Conservation (phyloP, 2,797 vertebrate genomes). For the Scyliorhinus canicula region DNA sequence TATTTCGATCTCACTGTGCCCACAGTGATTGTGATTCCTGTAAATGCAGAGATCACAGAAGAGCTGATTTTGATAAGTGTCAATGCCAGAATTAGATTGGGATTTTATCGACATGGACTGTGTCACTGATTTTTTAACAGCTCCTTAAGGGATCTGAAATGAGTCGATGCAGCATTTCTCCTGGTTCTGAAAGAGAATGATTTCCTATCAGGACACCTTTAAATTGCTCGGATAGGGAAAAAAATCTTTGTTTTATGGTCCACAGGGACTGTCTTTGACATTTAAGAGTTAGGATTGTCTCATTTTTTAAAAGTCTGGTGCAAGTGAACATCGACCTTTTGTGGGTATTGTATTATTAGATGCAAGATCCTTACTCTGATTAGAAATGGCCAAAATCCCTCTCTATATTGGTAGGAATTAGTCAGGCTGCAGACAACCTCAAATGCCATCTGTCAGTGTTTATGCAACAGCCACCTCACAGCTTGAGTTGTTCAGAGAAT, state of each 20-base stretch:
- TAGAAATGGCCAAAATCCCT: background rate
- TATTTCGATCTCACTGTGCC: no score
- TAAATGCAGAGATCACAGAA: background rate
- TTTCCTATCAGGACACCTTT: conserved; percentile 15
- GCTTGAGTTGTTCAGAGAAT: background rate
- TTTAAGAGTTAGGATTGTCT: background rate
- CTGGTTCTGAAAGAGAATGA: background rate
- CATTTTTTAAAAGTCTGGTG: background rate
- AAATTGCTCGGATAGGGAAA: background rate
- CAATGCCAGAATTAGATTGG: background rate
- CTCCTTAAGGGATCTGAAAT: background rate
- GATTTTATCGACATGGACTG: background rate
- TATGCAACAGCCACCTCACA: background rate
- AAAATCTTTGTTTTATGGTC: background rate
- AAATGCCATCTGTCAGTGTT: conserved; percentile 26
- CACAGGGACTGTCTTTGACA: background rate
- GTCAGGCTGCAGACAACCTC: background rate
- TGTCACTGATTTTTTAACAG: background rate
- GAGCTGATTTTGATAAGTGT: conserved; percentile 15
- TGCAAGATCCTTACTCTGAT: background rate
- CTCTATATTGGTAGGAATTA: background rate
- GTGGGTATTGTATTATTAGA: background rate
- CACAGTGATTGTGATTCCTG: no score
- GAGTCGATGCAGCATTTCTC: background rate
- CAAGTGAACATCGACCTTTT: background rate